Base-by-base conservation (phyloP, 2,797 vertebrate genomes). In the Coreius guichenoti region DNA sequence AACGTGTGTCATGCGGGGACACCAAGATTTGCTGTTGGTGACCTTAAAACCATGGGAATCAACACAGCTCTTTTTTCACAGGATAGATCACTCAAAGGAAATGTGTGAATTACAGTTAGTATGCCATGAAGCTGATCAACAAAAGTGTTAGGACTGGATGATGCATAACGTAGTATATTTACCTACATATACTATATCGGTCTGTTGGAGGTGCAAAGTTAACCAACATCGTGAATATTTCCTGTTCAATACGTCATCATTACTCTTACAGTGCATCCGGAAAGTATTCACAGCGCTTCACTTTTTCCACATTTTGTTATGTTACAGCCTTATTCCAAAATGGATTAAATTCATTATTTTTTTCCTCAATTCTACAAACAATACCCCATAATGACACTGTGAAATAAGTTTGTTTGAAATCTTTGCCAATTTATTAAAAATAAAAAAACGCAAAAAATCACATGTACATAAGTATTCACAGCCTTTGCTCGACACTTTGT, bases 11-110 rank as follows among this genome's bases (percentile, higher is more conserved):
- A 49, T 68, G 61, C 7, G 1, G 43, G 73, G 31, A 54, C 58
- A 75, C 2, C 21, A 5, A 70, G 79, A 81, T 54, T 21, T 43
- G 36, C 36, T 73, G 21, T 47, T 7, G 31, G 72, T 68, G 72
- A 83, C 58, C 82, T 75, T 83, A 45, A 68, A 39, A 76, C 61
- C 31, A 29, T 76, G 61, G 31, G 29, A 65, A 75, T 8, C 19
- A 14, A 58, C 29, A 36, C 17, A 23, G 17, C n/a, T 68, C 0
- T 54, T 0, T 31, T 67, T 47, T 76, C 39, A 39, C 72, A 76
- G 58, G 33, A 26, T 21, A 39, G 31, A 58, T 49, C 43, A 5
- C 29, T 54, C 23, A 76, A 51, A 29, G 23, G 2, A 51, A 68
- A 65, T 54, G 56, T 29, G 45, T 11, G 31, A 76, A 67, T 67